Evolutionary conservation across 2,888 invertebrate genomes (phyloP).

Genomic region (Ligdia adustata): DNA sequence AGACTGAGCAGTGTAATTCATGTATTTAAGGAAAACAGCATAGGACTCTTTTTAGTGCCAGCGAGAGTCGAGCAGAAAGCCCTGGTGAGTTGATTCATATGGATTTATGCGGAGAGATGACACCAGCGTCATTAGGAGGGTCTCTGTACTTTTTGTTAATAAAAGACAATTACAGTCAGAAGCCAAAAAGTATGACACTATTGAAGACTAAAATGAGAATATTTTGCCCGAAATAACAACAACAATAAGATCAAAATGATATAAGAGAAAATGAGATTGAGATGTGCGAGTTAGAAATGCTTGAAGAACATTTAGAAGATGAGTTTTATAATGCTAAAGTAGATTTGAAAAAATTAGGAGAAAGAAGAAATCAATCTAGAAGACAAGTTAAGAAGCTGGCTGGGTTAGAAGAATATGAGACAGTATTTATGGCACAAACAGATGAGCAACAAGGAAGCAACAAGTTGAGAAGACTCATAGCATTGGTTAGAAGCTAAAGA

Average conservation of each 20-base stretch:
- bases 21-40: constrained; percentile 3
- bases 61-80: constrained; percentile 1
- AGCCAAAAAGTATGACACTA: no score
- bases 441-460: background rate
- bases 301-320: no score
- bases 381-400: background rate
- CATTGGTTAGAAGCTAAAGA: background rate
- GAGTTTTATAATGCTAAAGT: no score
- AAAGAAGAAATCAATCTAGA: background rate
- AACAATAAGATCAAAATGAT: no score
- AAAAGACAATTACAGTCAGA: no score
- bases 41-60: background rate
- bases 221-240: no score
- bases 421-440: background rate
- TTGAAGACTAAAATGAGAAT: no score
- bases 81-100: background rate
- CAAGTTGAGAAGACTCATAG: background rate
- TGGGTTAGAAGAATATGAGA: background rate
- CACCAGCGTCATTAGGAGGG: background rate
- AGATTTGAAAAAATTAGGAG: background rate
- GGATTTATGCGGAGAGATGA: constrained; percentile 3
- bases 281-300: no score
- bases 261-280: no score
- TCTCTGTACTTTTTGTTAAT: no score
- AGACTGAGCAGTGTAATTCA: constrained; percentile 2